Base-by-base conservation (phyloP, 2,797 vertebrate species). In the Oceanodroma leucorhoa region DNA sequence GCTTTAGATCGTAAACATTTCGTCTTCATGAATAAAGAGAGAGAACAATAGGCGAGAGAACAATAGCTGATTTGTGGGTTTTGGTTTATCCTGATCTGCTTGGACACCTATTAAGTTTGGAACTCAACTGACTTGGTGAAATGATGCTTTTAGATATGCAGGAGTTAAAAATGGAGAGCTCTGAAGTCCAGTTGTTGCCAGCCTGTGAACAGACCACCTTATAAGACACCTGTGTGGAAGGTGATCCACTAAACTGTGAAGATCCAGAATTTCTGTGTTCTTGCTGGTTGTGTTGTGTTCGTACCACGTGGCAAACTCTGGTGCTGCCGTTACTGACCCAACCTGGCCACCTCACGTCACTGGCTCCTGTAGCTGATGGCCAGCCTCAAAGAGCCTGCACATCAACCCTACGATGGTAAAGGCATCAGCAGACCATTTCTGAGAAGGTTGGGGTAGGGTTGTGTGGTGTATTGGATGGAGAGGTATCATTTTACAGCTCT, bases 321-420 rank as follows among this genome's bases (percentile, higher is more conserved):
- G 17, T 53, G 66, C 86, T 76, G 48, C 40, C 6, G 0, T 45
- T 40, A 6, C 54, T 69, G 61, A n/a, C 11, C 50, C 41, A 38
- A 43, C 32, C 34, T 46, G 30, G 61, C 22, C 50, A 51, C 40
- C 19, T 62, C 7, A 0, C 0, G 0, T 24, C 41, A 2, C 57
- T 71, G 60, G 17, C 62, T 67, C 2, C 77, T 58, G 14, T 20
- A 23, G 65, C 3, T 43, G 45, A 2, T 78, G 51, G 16, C 5
- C 58, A 73, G 40, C 72, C 51, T 40, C 7, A 2, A 30, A 45
- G 61, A 57, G 36, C 23, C 64, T 62, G 55, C 8, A 18, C 24
- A 14, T 54, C 26, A 45, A 0, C 54, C 4, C 0, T 8, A 1
- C 0, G 6, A 14, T 2, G 46, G 61, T 19, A 45, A 69, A 89